Base-by-base conservation (phyloP, 2,113 vertebrate species). In the Eublepharis macularius region DNA sequence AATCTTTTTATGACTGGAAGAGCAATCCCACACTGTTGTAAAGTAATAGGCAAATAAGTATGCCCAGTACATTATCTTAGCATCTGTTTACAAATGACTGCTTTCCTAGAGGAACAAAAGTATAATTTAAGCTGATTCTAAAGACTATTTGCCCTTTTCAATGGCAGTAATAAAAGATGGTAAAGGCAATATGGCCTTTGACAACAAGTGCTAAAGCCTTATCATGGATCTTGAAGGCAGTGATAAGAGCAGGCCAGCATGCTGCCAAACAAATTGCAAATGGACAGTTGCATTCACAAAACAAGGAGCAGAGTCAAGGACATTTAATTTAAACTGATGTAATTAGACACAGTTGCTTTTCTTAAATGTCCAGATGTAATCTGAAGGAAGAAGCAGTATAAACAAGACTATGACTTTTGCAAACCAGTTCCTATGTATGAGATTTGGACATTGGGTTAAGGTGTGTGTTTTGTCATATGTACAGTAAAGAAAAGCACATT, bases 151-250 rank as follows among this genome's bases (percentile, higher is more conserved):
- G 43, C 70, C 34, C 57, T 76, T 81, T 34, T 74, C 60, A 26
- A 26, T 34, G 47, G 72, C 32, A 49, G 29, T 57, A 41, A 68
- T 76, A 68, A 81, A 78, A 81, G 39, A 68, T 41, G 75, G 72
- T 34, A 81, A 81, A 68, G 21, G 72, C 79, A 65, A 49, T 65
- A 76, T 76, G n/a, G 36, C 70, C 76, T 86, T 76, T 76, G 72
- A 76, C 70, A 81, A 21, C 10, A 74, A 51, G 54, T 60, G 49
- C 41, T 70, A 45, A 85, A 80, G 73, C 41, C 76, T 74, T 80
- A 73, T 74, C 51, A 29, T 73, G 41, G 76, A 80, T 63, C 54
- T 80, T 36, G 16, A 51, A 74, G 41, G 51, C 84, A 13, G 32
- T 70, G 41, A 73, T 73, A 72, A 73, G 32, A 32, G 17, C 32